Percentiles rank a stretch among this genome's conserved stretches.
phyloP scores from a whole-genome alignment of 2,113 vertebrate genomes.

The Hippolais icterina region DNA sequence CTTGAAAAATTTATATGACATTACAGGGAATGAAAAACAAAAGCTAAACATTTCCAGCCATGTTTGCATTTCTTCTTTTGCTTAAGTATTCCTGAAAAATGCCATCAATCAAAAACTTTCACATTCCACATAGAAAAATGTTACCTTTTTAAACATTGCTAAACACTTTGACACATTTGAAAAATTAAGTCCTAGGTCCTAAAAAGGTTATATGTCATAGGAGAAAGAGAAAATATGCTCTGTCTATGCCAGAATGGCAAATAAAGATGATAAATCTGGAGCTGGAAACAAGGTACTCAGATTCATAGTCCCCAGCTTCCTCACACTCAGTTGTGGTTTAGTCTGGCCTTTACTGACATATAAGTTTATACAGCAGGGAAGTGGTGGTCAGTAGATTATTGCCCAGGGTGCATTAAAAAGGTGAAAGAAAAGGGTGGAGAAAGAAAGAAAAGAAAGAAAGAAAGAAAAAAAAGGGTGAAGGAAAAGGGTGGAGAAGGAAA shows the following conservation, averaged over 20 bases:
- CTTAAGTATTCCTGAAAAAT: constrained; percentile 12
- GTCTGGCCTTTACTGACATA: background rate
- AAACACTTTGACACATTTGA: constrained; percentile 23
- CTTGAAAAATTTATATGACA: background rate
- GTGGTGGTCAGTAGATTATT: background rate
- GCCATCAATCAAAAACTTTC: constrained; percentile 22
- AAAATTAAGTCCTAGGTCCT: constrained; percentile 35
- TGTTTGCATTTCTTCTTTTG: background rate
- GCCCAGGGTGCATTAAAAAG: background rate
- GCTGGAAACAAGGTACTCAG: background rate
- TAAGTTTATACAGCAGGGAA: background rate
- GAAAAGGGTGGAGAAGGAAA: background rate
- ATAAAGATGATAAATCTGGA: constrained; percentile 48
- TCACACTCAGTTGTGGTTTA: background rate
- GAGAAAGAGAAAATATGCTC: background rate
- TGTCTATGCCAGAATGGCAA: background rate
- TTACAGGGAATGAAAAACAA: background rate
- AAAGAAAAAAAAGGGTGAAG: too few species aligned
- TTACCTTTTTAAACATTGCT: constrained; percentile 35
- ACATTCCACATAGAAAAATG: background rate
- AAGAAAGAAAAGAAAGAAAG: too few species aligned
- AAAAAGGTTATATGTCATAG: constrained; percentile 37
- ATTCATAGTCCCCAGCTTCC: background rate
- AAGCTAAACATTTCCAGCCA: background rate
- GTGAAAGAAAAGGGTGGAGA: background rate